Conservation (phyloP, 35 echinoderm and acorn worm genomes). For the Chiridota heheva region DNA sequence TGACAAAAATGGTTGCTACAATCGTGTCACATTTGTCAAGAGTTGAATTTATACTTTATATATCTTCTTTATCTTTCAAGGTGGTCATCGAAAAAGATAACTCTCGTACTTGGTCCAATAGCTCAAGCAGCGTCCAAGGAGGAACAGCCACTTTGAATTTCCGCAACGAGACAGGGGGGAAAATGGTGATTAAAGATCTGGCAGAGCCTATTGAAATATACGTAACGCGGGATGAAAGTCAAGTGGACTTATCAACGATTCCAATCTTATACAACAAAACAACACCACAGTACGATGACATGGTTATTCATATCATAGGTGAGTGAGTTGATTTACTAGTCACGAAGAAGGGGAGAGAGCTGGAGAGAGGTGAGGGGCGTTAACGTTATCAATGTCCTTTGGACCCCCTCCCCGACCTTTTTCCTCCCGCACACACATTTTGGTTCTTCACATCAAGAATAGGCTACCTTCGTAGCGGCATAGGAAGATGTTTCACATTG, state of each 20-base stretch:
- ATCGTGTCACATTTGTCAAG: too few relatives aligned
- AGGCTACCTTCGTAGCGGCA: too few relatives aligned
- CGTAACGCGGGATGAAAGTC: slow-evolving; percentile 26
- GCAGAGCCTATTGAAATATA: slow-evolving; percentile 73
- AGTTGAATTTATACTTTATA: not conserved
- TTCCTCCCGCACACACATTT: too few relatives aligned
- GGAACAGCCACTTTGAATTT: slow-evolving; percentile 58
- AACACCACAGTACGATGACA: slow-evolving; percentile 39
- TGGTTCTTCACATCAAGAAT: too few relatives aligned
- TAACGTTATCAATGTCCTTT: too few relatives aligned
- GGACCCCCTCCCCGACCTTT: not conserved
- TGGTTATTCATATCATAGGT: slow-evolving; percentile 66
- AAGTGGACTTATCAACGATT: slow-evolving; percentile 44
- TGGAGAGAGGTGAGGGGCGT: too few relatives aligned
- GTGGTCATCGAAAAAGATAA: slow-evolving; percentile 72
- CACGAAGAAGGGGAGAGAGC: not conserved
- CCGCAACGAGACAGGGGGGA: slow-evolving; percentile 62
- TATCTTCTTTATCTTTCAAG: slow-evolving; percentile 9
- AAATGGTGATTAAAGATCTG: slow-evolving; percentile 58
- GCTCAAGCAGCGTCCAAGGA: slow-evolving; percentile 49
- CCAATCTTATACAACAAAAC: slow-evolving; percentile 55
- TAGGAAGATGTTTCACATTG: too few relatives aligned
- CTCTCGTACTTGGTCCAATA: slow-evolving; percentile 73
- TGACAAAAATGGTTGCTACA: too few relatives aligned
- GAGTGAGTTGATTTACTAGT: not conserved